phyloP scores from a whole-genome alignment of 1,140 invertebrate genomes.

The Hylaeus anthracinus region DNA sequence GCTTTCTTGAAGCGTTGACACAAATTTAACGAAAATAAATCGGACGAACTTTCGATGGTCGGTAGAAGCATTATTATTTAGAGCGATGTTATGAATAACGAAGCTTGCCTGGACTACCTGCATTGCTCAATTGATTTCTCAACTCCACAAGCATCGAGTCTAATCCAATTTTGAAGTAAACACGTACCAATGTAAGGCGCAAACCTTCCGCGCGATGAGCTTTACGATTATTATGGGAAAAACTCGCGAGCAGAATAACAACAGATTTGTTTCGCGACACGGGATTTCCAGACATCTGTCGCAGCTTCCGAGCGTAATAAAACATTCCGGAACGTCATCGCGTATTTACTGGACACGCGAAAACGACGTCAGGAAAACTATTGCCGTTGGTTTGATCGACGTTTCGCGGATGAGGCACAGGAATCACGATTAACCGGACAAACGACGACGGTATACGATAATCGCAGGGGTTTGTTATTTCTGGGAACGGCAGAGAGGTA shows the following conservation, averaged over 20 bases:
- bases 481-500: not conserved
- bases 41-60: too few relatives aligned
- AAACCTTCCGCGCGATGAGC: not conserved
- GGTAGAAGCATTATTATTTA: too few relatives aligned
- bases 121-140: too few relatives aligned
- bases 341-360: conserved; percentile 1
- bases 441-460: not conserved
- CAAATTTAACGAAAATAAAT: too few relatives aligned
- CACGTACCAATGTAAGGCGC: too few relatives aligned
- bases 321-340: not conserved
- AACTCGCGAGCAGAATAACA: not conserved
- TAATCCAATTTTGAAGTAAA: too few relatives aligned
- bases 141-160: too few relatives aligned
- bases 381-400: not conserved
- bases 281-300: not conserved
- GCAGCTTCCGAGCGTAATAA: not conserved
- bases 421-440: not conserved
- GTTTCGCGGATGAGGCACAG: not conserved
- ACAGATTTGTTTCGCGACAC: conserved; percentile 2
- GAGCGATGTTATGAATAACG: too few relatives aligned
- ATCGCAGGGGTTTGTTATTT: not conserved
- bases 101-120: too few relatives aligned
- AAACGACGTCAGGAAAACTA: not conserved
- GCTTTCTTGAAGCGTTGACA: too few relatives aligned
- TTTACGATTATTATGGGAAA: not conserved